phyloP scores from a whole-genome alignment of 2,797 vertebrate genomes.

The Micropoecilia bifurca region DNA sequence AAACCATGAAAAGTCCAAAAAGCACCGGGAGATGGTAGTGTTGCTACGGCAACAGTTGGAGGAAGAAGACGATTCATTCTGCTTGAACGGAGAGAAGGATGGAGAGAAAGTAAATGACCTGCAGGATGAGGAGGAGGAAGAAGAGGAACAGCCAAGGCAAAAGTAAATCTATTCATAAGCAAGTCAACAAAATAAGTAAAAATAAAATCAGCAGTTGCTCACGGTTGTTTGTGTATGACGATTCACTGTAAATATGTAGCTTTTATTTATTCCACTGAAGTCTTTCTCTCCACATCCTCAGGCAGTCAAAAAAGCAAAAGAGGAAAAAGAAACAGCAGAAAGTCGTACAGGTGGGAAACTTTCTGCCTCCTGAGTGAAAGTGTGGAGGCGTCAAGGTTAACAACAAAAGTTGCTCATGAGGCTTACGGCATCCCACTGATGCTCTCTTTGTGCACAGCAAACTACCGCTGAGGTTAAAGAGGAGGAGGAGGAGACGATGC shows the following conservation, averaged over 20 bases:
- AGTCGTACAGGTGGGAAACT: constrained; percentile 77
- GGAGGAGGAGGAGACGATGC: constrained; percentile 13
- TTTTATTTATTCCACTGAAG: not conserved
- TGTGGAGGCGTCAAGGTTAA: not conserved
- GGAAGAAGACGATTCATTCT: constrained; percentile 84
- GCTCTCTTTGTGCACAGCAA: constrained; percentile 22
- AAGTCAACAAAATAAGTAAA: not conserved
- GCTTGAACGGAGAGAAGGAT: constrained; percentile 60
- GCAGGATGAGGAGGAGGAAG: constrained; percentile 70
- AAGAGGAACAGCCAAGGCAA: constrained; percentile 78
- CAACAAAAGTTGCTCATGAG: not conserved
- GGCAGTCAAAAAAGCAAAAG: constrained; percentile 94
- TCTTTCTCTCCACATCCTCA: constrained; percentile 45
- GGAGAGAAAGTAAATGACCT: constrained; percentile 72
- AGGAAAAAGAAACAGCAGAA: constrained; percentile 90
- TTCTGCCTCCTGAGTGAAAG: too few relatives aligned
- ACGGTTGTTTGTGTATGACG: not conserved
- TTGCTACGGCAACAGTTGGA: constrained; percentile 91
- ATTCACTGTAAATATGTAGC: not conserved
- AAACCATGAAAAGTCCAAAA: constrained; percentile 97
- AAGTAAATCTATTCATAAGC: constrained; percentile 77
- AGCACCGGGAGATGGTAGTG: constrained; percentile 92
- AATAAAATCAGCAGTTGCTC: not conserved
- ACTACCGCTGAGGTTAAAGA: constrained; percentile 53
- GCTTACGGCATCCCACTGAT: not conserved